phyloP scores from a whole-genome alignment of 1,140 invertebrate species.

The Drosophila mauritiana region DNA sequence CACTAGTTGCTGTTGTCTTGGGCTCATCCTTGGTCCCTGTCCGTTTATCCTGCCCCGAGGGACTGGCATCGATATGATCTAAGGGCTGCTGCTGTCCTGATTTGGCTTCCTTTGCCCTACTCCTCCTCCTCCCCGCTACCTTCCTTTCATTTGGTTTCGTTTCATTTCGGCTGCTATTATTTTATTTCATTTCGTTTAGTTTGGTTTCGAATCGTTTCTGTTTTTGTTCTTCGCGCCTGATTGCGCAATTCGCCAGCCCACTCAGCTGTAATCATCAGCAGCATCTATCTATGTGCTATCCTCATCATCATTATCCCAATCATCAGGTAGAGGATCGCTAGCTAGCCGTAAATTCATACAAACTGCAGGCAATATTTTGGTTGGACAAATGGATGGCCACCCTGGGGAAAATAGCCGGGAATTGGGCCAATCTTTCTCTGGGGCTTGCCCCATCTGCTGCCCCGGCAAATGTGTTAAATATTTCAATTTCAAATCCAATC shows the following conservation, averaged over 20 bases:
- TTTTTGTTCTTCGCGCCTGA: constrained; percentile 76
- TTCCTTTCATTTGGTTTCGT: constrained; percentile 7
- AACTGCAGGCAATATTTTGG: not conserved
- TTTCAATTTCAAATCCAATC: constrained; percentile 80
- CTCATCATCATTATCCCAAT: constrained; percentile 2
- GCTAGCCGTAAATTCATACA: not conserved
- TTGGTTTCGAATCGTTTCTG: constrained; percentile 32
- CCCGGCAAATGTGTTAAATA: constrained; percentile 72
- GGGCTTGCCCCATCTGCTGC: constrained; percentile 1
- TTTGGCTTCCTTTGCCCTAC: constrained; percentile 23
- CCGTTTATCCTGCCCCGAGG: constrained; percentile 40
- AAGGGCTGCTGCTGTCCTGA: constrained; percentile 52
- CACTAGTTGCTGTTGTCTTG: constrained; percentile 23
- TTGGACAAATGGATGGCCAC: not conserved
- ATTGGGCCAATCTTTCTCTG: constrained; percentile 1
- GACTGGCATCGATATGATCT: constrained; percentile 65
- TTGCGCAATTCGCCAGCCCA: constrained; percentile 71
- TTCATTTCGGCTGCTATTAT: constrained; percentile 21
- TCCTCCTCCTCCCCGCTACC: not conserved
- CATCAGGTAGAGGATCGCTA: constrained; percentile 19
- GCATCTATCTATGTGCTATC: not conserved
- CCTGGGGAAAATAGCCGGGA: constrained; percentile 2
- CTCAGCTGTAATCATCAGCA: constrained; percentile 54
- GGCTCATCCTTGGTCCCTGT: constrained; percentile 29
- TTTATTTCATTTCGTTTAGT: constrained; percentile 43